A percentile compares a stretch with the other conserved stretches of the same genome.
Conservation (phyloP, 2,113 vertebrate species). For the Erythrocercus mccallii region DNA sequence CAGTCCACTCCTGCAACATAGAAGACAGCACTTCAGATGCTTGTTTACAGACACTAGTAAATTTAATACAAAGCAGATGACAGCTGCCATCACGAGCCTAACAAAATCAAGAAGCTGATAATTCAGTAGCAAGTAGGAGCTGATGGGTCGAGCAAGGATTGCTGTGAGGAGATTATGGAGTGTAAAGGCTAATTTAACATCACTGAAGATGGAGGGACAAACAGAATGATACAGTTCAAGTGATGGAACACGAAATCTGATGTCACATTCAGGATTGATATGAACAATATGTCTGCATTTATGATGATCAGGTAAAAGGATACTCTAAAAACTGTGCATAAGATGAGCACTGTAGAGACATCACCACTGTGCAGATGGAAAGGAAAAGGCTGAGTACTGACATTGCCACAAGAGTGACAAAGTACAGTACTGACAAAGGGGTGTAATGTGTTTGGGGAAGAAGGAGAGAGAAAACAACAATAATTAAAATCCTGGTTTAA, state of each 20-base stretch:
- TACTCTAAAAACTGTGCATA: background rate
- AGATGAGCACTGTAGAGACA: background rate
- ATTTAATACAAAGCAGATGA: background rate
- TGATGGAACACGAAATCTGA: background rate
- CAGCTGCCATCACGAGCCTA: background rate
- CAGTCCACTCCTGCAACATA: background rate
- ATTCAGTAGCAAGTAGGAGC: background rate
- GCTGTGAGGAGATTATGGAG: background rate
- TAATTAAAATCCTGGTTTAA: background rate
- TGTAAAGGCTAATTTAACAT: background rate
- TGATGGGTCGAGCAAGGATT: background rate
- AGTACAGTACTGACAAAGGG: background rate
- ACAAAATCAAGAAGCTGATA: background rate
- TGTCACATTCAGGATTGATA: background rate
- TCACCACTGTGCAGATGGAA: background rate
- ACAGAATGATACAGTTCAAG: fast-evolving
- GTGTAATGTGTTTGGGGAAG: background rate
- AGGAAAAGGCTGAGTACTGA: background rate
- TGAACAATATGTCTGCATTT: background rate
- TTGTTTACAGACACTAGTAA: background rate
- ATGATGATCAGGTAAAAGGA: background rate
- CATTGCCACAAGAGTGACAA: background rate
- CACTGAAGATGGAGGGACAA: background rate
- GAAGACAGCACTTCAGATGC: background rate
- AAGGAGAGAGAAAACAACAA: background rate